phyloP scores from a whole-genome alignment of 2,797 vertebrate species.

The Meriones psammophilus region DNA sequence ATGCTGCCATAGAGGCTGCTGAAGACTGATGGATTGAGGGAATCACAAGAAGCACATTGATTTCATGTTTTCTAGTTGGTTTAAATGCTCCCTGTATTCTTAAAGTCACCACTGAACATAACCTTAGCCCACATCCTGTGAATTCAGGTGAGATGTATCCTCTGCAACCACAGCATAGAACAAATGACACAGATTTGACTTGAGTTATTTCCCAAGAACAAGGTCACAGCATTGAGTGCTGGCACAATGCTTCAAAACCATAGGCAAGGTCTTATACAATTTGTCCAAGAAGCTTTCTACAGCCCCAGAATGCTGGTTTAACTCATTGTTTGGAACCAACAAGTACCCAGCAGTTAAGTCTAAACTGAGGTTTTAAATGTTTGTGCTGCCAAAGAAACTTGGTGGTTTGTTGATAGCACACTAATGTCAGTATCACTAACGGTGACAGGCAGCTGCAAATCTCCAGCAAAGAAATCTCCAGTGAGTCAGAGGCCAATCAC shows the following conservation, averaged over 20 bases:
- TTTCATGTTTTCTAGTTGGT: constrained; percentile 9
- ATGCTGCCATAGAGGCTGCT: background rate
- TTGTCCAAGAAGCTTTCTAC: constrained; percentile 12
- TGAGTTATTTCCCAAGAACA: background rate
- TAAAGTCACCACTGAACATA: constrained; percentile 15
- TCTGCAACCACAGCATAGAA: background rate
- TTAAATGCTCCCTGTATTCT: background rate
- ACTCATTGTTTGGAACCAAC: constrained; percentile 24
- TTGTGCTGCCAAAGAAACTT: background rate
- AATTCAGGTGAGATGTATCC: background rate
- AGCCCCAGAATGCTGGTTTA: constrained; percentile 13
- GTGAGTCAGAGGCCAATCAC: constrained; percentile 76
- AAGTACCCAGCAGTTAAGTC: background rate
- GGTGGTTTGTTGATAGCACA: constrained; percentile 57
- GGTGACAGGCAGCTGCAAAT: constrained; percentile 19
- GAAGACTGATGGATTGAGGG: background rate
- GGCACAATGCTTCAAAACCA: background rate
- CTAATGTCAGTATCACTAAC: background rate
- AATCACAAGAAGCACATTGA: background rate
- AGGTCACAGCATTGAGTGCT: background rate
- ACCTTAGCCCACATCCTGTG: constrained; percentile 54
- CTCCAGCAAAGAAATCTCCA: constrained; percentile 60
- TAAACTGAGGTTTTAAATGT: constrained; percentile 17
- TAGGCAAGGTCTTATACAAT: background rate
- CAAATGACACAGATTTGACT: constrained; percentile 13